Conservation (phyloP, 2,113 vertebrate genomes). For the Nyctibius bracteatus region DNA sequence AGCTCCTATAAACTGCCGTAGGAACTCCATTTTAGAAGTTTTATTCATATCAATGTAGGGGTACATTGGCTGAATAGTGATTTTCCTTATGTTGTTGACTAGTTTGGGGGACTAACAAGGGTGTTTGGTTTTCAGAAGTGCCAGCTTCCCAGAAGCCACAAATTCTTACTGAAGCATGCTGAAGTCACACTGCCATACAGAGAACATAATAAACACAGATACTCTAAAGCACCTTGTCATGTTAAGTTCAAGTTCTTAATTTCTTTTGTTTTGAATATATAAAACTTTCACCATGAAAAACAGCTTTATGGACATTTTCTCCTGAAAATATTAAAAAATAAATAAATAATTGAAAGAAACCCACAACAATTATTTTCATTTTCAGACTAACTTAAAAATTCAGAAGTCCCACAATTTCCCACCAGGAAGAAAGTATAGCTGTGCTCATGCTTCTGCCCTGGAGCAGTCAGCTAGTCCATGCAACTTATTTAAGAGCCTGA, state of each 20-base stretch:
- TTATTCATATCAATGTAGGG: neutral
- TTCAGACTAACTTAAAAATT: neutral
- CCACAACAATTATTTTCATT: neutral
- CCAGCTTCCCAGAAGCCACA: neutral
- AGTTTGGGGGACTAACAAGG: neutral
- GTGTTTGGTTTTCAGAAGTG: neutral
- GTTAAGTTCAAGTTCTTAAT: neutral
- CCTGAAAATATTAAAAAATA: neutral
- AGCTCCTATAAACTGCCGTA: neutral
- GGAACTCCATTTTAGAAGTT: neutral
- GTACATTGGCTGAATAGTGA: neutral
- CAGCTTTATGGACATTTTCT: neutral
- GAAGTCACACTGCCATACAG: neutral
- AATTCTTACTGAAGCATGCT: neutral
- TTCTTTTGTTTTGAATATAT: neutral
- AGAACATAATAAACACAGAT: neutral
- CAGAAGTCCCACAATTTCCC: neutral
- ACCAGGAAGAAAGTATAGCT: neutral
- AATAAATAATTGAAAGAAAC: neutral
- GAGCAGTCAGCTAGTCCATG: neutral
- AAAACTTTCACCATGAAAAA: neutral
- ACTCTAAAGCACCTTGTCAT: neutral
- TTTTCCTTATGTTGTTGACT: neutral
- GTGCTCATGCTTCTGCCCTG: neutral
- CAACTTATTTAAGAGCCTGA: neutral